Evolutionary conservation across 2,113 vertebrate genomes (phyloP).

Genomic region (Gopherus flavomarginatus): DNA sequence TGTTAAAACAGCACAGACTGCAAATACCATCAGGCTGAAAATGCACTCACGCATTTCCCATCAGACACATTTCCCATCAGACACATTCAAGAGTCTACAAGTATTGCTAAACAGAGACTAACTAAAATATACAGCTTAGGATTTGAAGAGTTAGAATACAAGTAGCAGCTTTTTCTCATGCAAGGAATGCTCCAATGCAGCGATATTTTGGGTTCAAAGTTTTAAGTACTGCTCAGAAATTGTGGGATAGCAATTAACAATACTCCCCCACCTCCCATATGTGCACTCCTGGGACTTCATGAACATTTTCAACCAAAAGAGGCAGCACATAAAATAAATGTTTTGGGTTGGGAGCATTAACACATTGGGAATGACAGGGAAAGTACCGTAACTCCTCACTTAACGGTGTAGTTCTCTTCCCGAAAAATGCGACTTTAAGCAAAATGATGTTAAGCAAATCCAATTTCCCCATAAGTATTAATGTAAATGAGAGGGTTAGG

Average conservation of each 20-base stretch:
- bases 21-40: not conserved
- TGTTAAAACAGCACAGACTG: not conserved
- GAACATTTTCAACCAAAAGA: not conserved
- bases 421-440: too few species aligned
- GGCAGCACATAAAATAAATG: not conserved
- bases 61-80: not conserved
- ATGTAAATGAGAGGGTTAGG: too few species aligned
- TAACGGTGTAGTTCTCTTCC: too few species aligned
- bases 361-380: not conserved
- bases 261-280: fast-evolving
- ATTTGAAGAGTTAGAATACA: too few species aligned
- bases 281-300: not conserved
- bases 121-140: not conserved
- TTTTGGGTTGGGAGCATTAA: not conserved
- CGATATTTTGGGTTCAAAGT: too few species aligned
- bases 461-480: too few species aligned
- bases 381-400: not conserved
- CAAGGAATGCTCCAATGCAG: not conserved
- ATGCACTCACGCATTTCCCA: not conserved
- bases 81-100: not conserved
- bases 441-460: too few species aligned
- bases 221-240: not conserved
- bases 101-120: not conserved
- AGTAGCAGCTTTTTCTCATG: not conserved
- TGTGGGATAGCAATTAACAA: not conserved